Conservation (phyloP, 2,797 vertebrate species). For the Chelonia mydas region DNA sequence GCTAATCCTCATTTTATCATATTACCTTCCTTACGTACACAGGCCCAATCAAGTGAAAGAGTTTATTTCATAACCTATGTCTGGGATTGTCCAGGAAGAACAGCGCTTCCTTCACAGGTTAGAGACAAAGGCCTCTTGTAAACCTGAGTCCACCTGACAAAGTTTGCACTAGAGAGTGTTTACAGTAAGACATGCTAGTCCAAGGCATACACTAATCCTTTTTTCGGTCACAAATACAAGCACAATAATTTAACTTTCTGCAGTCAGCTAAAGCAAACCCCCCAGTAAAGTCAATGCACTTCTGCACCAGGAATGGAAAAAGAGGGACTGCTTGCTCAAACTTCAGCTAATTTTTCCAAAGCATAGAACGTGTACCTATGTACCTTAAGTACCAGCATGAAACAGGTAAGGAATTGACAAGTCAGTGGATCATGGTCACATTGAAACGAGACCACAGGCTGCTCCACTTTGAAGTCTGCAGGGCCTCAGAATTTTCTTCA, state of each 20-base stretch:
- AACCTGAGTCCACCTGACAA: constrained; percentile 22
- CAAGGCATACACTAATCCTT: not conserved
- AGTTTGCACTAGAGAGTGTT: not conserved
- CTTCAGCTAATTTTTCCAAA: not conserved
- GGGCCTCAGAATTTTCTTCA: not conserved
- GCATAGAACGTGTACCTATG: not conserved
- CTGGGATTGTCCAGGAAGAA: not conserved
- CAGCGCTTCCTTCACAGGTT: not conserved
- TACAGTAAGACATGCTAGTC: not conserved
- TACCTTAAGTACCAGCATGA: not conserved
- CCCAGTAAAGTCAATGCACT: rapidly evolving
- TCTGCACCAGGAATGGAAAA: not conserved
- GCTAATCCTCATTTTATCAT: not conserved
- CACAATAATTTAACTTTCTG: constrained; percentile 1
- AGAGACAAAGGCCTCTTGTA: constrained; percentile 21
- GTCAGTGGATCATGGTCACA: not conserved
- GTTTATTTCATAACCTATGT: not conserved
- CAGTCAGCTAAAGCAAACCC: not conserved
- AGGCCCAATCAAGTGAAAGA: not conserved
- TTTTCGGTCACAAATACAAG: not conserved
- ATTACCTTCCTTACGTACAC: not conserved
- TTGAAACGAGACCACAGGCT: not conserved
- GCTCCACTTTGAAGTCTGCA: not conserved
- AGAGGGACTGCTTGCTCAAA: not conserved
- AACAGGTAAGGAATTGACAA: not conserved